Base-by-base conservation (phyloP, 2,797 vertebrate genomes). In the Xenops minutus region DNA sequence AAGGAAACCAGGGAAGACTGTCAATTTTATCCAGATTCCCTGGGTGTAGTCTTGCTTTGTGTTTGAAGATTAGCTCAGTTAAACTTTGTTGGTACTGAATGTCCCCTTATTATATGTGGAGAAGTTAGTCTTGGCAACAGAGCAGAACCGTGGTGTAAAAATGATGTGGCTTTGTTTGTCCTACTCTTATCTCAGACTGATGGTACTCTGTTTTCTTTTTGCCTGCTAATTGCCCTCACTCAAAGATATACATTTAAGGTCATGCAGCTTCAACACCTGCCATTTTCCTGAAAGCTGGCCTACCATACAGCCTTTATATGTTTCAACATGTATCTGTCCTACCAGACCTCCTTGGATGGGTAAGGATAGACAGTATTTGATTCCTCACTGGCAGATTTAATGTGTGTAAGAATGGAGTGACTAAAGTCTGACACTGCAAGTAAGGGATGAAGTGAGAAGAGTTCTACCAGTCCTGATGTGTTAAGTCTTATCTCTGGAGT, bases 381-480 rank as follows among this genome's bases (percentile, higher is more conserved):
- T 79, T 39, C 23, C 36, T 85, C 18, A 12, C 16, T 2, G 2
- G 14, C 55, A 24, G 10, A 3, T 71, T 85, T 71, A 37, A 34
- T 71, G 36, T 13, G 4, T 19, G 21, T 73, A 72, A 73, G 49
- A 59, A 41, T 7, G 9, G 34, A 46, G 24, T 63, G 66, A 61
- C 41, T 30, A 13, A 74, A 84, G 48, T 43, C 29, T 73, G 59
- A 34, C 51, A 16, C 29, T 58, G 56, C 23, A 34, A 46, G 58
- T 46, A 22, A 39, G 12, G 18, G 24, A 72, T 46, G 18, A 84
- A 74, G 16, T 43, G 46, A 58, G 46, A 76, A 62, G 37, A 66
- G 18, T 14, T 81, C 12, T 49, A 12, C 20, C 20, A 51, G 14
- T 30, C 59, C 72, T 18, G 30, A 7, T 59, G 12, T 0, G 0